A percentile compares a stretch with the other conserved stretches of the same genome.
Conservation (phyloP, 2,888 invertebrate species). For the Heteromurus nitidus region DNA sequence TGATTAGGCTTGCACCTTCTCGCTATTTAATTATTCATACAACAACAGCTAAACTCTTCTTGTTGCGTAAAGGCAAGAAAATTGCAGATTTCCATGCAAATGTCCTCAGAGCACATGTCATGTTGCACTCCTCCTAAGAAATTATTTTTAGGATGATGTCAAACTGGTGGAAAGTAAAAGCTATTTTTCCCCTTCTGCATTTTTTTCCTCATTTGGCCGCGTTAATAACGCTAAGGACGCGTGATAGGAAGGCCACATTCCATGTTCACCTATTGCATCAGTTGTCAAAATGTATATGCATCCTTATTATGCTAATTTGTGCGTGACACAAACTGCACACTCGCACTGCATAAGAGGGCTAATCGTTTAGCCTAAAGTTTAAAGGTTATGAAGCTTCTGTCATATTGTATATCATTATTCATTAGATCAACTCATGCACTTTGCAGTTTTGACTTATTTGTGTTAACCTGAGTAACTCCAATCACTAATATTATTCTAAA, state of each 20-base stretch:
- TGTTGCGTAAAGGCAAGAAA: not conserved
- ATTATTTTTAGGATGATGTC: constrained; percentile 14
- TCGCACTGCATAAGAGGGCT: constrained; percentile 20
- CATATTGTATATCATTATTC: too few relatives aligned
- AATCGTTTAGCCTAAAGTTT: constrained; percentile 22
- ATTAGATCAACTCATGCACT: too few relatives aligned
- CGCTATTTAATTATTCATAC: too few relatives aligned
- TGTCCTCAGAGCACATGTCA: constrained; percentile 6
- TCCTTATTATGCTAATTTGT: constrained; percentile 55
- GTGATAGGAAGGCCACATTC: constrained; percentile 56
- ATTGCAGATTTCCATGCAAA: not conserved
- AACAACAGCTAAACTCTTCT: too few relatives aligned
- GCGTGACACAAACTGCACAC: constrained; percentile 35
- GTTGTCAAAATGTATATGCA: constrained; percentile 26
- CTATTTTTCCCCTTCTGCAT: too few relatives aligned
- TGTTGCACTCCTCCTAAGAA: not conserved
- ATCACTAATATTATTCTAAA: too few relatives aligned
- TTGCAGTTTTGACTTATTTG: too few relatives aligned
- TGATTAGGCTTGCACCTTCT: too few relatives aligned
- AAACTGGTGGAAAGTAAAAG: too few relatives aligned
- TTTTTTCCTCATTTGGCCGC: too few relatives aligned
- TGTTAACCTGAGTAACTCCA: too few relatives aligned
- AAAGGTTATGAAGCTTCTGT: constrained; percentile 50
- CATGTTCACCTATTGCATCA: constrained; percentile 51
- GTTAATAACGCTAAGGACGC: too few relatives aligned